phyloP scores from a whole-genome alignment of 2,797 vertebrate genomes.

The Cirrhinus molitorella region DNA sequence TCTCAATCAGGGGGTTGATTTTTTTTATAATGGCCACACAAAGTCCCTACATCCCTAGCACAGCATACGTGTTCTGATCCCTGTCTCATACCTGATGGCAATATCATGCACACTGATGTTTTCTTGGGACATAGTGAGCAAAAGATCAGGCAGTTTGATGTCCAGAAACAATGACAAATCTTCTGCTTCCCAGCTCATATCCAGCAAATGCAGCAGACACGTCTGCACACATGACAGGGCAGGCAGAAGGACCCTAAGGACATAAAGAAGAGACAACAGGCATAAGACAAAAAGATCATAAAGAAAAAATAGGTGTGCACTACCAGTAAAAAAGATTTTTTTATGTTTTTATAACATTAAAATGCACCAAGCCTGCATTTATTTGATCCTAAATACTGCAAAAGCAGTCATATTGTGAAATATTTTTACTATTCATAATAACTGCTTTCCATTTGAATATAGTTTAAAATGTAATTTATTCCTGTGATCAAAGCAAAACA shows the following conservation, averaged over 20 bases:
- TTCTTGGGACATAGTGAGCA: constrained; percentile 93
- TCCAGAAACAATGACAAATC: constrained; percentile 91
- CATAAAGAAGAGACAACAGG: not conserved
- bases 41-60: not conserved
- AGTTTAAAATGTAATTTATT: too few relatives aligned
- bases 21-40: not conserved
- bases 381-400: too few relatives aligned
- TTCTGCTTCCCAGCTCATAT: constrained; percentile 94
- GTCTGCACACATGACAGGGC: constrained; percentile 96
- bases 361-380: too few relatives aligned
- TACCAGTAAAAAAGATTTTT: too few relatives aligned
- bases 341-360: too few relatives aligned
- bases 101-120: constrained; percentile 96
- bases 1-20: not conserved
- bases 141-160: constrained; percentile 90
- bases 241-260: constrained; percentile 87
- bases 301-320: too few relatives aligned
- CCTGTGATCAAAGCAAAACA: too few relatives aligned
- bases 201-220: constrained; percentile 91
- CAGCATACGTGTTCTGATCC: not conserved
- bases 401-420: too few relatives aligned
- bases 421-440: too few relatives aligned
- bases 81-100: constrained; percentile 85
- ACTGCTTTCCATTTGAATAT: too few relatives aligned
- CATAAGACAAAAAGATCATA: not conserved